These are phyloP conservation scores for Daboia siamensis DNA, from an alignment of 2,113 vertebrate species.

Conservation along the genomic window DNA sequence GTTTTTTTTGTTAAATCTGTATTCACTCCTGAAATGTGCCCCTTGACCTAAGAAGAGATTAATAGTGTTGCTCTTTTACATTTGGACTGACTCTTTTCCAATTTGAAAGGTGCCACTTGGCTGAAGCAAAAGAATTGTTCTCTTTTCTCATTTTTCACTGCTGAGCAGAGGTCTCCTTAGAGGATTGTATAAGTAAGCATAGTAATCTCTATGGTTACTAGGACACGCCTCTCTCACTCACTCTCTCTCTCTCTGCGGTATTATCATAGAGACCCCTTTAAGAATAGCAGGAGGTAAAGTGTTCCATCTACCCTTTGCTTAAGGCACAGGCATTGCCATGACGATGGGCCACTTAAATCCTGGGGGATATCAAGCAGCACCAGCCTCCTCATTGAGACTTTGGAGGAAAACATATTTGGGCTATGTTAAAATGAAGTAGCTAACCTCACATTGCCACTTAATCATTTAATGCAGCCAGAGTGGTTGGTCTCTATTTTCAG, in stretches of 20 bases:
- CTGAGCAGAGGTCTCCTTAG: not conserved
- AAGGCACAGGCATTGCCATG: not conserved
- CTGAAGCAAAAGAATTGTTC: not conserved
- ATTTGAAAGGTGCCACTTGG: not conserved
- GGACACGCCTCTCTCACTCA: not conserved
- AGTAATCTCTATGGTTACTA: conserved; percentile 12
- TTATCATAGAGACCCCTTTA: not conserved
- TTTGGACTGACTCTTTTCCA: not conserved
- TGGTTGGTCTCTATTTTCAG: not conserved
- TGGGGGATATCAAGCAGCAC: not conserved
- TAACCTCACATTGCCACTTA: not conserved
- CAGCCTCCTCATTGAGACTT: conserved; percentile 6
- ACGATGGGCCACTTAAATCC: not conserved
- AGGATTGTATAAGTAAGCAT: not conserved
- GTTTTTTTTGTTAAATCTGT: not conserved
- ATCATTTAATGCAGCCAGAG: not conserved
- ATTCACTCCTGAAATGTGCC: not conserved
- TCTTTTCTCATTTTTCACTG: not conserved
- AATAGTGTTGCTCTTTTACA: not conserved
- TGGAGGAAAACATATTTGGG: conserved; percentile 7
- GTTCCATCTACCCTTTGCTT: not conserved
- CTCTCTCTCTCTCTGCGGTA: not conserved
- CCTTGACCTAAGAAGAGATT: not conserved
- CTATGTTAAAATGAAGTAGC: not conserved
- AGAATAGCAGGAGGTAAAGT: not conserved